Base-by-base conservation (phyloP, 2,797 vertebrate species). In the Champsocephalus gunnari region DNA sequence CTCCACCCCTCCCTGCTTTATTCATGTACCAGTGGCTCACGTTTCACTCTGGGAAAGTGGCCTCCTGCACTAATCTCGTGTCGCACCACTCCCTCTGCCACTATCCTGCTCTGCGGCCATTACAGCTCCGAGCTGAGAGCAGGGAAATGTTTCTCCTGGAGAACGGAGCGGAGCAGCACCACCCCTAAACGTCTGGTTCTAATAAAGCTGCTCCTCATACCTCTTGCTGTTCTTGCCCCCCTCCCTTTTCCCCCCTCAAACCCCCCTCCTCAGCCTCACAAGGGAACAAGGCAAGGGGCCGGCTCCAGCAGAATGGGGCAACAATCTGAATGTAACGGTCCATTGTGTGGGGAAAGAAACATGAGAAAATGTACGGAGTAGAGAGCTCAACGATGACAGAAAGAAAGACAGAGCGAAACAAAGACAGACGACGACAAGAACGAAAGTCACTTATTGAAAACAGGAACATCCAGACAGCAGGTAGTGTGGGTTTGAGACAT, bases 121-220 rank as follows among this genome's bases (percentile, higher is more conserved):
- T 79, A 44, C 45, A 75, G 82, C 77, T 74, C 51, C 2, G 7
- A 82, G 73, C 60, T 59, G 74, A 80, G 74, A 50, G 73, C 49
- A 82, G 86, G 70, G 75, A 86, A 43, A 5, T 79, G 88, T 28
- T 87, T 84, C 81, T 88, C 72, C 72, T 17, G 56, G 48, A 81
- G 67, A 70, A 84, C 72, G 60, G 73, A 88, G 82, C 79, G 48
- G 71, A 48, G 68, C 80, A 83, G 88, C 89, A 91, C 92, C 93
- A 92, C 93, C 93, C 92, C 81, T 71, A 88, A 92, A 90, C 79
- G 93, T 93, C 94, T 96, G 95, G 82, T 95, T 95, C 89, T 93
- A 94, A 95, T 96, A 94, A 95, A 93, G 87, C 83, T 87, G 82
- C 91, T 87, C 87, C 87, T 91, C 81, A 70, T 87, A 88, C 87